Percentiles rank a stretch among this genome's conserved stretches.
phyloP scores from a whole-genome alignment of 2,888 invertebrate genomes.

The Mechanitis mazaeus region DNA sequence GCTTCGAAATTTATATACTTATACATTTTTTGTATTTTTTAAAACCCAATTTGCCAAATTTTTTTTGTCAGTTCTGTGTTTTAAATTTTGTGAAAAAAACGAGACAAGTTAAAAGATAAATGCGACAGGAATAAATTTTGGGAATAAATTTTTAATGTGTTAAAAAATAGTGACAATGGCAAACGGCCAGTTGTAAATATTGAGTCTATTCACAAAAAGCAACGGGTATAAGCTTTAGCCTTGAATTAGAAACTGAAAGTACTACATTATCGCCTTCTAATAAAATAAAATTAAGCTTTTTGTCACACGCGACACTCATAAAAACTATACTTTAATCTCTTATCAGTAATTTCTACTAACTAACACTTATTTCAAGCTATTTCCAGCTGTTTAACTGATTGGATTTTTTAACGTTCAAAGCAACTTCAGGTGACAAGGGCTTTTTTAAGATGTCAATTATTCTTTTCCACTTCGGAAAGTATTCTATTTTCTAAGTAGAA shows the following conservation, averaged over 20 bases:
- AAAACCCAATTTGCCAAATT: too few relatives aligned
- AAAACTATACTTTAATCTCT: conserved; percentile 8
- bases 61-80: too few relatives aligned
- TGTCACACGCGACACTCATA: conserved; percentile 12
- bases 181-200: background rate
- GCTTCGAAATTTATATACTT: background rate
- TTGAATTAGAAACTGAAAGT: conserved; percentile 20
- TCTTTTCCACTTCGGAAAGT: too few relatives aligned
- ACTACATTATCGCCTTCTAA: conserved; percentile 9
- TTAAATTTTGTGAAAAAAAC: too few relatives aligned
- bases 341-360: background rate
- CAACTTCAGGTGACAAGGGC: too few relatives aligned
- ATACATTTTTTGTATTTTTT: too few relatives aligned
- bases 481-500: too few relatives aligned
- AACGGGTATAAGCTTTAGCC: conserved; percentile 12
- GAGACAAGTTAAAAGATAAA: background rate
- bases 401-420: too few relatives aligned
- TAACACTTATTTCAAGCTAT: too few relatives aligned
- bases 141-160: background rate
- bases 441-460: too few relatives aligned
- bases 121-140: background rate
- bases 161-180: background rate
- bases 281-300: conserved; percentile 6
- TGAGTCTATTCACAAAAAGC: background rate
- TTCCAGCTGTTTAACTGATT: too few relatives aligned